Conservation (phyloP, 2,113 vertebrate genomes). For the Archocentrus centrarchus region DNA sequence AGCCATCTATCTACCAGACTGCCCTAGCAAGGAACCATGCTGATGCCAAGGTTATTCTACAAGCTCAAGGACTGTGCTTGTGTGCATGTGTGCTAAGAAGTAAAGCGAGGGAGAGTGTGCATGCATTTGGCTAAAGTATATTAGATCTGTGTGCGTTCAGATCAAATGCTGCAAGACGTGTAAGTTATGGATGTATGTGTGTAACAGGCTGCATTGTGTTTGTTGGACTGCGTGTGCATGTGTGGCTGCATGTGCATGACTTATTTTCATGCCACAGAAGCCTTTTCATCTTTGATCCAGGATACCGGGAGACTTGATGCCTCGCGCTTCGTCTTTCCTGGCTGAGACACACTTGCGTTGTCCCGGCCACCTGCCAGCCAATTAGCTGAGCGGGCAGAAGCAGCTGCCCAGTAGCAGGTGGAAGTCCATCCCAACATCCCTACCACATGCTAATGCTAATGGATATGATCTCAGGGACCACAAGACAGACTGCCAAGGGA, state of each 20-base stretch:
- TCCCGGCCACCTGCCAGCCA: conserved; percentile 77
- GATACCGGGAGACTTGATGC: conserved; percentile 65
- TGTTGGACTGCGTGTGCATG: background rate
- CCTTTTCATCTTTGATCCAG: conserved; percentile 72
- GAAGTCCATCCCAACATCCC: conserved; percentile 69
- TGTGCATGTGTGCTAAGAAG: conserved; percentile 16
- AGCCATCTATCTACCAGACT: conserved; percentile 73
- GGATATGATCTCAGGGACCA: conserved; percentile 66
- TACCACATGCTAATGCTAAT: conserved; percentile 74
- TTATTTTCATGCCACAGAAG: conserved; percentile 51
- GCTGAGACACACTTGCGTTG: conserved; percentile 52
- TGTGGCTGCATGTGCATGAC: conserved; percentile 11
- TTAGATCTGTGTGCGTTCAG: conserved; percentile 5
- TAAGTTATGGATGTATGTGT: conserved; percentile 15
- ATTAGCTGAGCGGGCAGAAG: conserved; percentile 76
- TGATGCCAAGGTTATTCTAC: conserved; percentile 77
- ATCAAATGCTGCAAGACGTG: conserved; percentile 19
- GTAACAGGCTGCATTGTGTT: conserved; percentile 8
- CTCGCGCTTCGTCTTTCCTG: conserved; percentile 48
- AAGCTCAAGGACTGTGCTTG: conserved; percentile 53
- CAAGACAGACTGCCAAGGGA: conserved; percentile 43
- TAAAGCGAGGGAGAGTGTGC: background rate
- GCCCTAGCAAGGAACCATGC: conserved; percentile 72
- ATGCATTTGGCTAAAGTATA: conserved; percentile 7
- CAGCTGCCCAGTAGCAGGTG: conserved; percentile 78